Percentiles rank a stretch among this genome's conserved stretches.
These are phyloP conservation scores for Polyodon spathula DNA, from an alignment of 2,113 vertebrate genomes.

Conservation along the genomic window DNA sequence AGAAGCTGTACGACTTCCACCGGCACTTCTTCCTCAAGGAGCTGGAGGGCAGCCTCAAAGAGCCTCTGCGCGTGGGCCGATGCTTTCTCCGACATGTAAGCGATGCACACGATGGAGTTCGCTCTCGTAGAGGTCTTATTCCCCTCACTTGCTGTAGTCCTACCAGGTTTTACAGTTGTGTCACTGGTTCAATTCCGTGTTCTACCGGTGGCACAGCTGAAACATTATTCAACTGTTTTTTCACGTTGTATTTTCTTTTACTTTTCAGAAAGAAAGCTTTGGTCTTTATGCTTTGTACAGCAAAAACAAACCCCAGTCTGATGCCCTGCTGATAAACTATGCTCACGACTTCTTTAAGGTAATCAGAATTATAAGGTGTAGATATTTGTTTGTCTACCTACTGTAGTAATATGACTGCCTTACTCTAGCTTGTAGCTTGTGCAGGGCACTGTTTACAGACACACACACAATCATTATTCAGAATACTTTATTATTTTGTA, in stretches of 20 bases:
- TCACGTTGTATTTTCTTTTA: constrained; percentile 13
- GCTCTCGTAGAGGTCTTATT: neutral
- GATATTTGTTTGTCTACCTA: too few species aligned
- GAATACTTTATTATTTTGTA: too few species aligned
- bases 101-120: too few species aligned
- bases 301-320: constrained; percentile 64
- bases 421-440: too few species aligned
- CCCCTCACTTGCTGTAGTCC: too few species aligned
- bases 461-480: too few species aligned
- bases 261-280: constrained; percentile 49
- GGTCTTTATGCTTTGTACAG: constrained; percentile 62
- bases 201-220: too few species aligned
- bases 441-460: too few species aligned
- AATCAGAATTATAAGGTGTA: too few species aligned
- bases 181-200: too few species aligned
- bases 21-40: constrained; percentile 53
- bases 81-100: constrained; percentile 60
- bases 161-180: too few species aligned
- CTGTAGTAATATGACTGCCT: too few species aligned
- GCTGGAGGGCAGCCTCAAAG: constrained; percentile 44
- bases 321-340: constrained; percentile 49
- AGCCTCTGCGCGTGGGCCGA: constrained; percentile 53
- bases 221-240: neutral
- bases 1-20: constrained; percentile 64
- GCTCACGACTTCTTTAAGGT: constrained; percentile 61